Evolutionary conservation across 2,888 invertebrate genomes (phyloP), one percentile per base, ranked within the genome.

Genomic region (Ligdia adustata): DNA sequence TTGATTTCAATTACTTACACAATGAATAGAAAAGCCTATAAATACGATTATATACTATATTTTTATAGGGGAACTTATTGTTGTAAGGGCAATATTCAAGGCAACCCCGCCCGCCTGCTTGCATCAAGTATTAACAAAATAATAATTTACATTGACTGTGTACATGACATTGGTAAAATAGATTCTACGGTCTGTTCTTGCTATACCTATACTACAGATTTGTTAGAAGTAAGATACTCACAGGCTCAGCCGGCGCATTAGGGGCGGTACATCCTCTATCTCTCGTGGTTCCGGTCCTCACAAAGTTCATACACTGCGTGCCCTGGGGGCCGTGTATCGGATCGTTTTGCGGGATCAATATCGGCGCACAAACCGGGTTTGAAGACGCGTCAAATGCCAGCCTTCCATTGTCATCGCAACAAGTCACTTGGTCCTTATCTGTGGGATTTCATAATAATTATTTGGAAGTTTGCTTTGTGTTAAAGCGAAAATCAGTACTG

Each of bases 231-330:
- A n/a, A n/a, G n/a, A 1, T 27, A 50, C 42, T 71, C 57, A 95
- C 95, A 85, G 95, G 95, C 86, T 95, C 93, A 37, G 94, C 94
- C 4, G 95, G 93, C 47, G 91, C 91, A 39, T 87, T 82, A 3
- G 91, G 91, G 14, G 92, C 84, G 2, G 93, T 92, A 60, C 95
- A 94, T 34, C 93, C 91, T 46, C 93, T 91, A 57, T 94, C 93
- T 39, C 93, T 91, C 35, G 95, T 93, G 1, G 93, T 92, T 22
- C 91, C 91, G 1, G 94, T 94, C 54, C 95, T 91, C 3, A 95
- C 93, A 62, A 95, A 95, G 83, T 94, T 94, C 90, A 94, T 91
- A 69, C 95, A 96, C 48, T 90, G 90, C 0, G 91, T 91, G 11
- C 92, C 91, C 27, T 86, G 84, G 4, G 83, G 75, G 0, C 78